A percentile compares a stretch with the other conserved stretches of the same genome.
Evolutionary conservation across 37 sponge, comb jelly and placozoan species (phyloP).

Genomic region (Oopsacas minuta): DNA sequence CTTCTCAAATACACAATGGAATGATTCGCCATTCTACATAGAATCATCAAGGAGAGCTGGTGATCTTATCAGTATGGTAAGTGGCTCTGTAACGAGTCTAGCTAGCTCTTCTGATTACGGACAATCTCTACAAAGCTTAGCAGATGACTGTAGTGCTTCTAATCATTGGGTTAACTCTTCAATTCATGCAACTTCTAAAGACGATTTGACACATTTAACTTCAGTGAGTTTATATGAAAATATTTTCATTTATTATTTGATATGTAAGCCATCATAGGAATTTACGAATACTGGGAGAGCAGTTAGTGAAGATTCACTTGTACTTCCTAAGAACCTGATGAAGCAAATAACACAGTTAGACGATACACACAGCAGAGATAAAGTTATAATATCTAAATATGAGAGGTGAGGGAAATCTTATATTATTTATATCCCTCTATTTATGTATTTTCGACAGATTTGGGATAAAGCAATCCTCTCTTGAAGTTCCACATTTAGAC

Average conservation of each 20-base stretch:
- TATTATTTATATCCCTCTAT: too few species aligned
- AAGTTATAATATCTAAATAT: neutral
- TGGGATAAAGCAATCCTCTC: neutral
- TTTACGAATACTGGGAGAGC: too few species aligned
- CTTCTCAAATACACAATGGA: neutral
- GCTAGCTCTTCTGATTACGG: neutral
- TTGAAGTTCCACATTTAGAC: neutral
- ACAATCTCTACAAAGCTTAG: neutral
- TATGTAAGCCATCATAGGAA: too few species aligned
- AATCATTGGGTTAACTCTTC: neutral
- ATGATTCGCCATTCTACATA: neutral
- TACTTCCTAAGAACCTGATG: neutral
- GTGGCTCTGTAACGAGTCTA: neutral
- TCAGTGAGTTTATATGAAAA: too few species aligned
- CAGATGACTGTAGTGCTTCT: neutral
- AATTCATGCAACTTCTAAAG: neutral
- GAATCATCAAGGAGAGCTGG: neutral
- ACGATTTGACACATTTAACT: neutral
- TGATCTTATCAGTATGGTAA: neutral
- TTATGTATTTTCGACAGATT: neutral
- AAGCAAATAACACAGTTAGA: neutral
- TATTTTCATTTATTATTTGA: too few species aligned
- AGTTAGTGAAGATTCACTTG: neutral
- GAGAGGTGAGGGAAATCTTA: neutral
- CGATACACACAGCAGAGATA: too few species aligned